A percentile compares a stretch with the other conserved stretches of the same genome.
phyloP scores from a whole-genome alignment of 1,140 invertebrate species.

The Ganaspis sp. region DNA sequence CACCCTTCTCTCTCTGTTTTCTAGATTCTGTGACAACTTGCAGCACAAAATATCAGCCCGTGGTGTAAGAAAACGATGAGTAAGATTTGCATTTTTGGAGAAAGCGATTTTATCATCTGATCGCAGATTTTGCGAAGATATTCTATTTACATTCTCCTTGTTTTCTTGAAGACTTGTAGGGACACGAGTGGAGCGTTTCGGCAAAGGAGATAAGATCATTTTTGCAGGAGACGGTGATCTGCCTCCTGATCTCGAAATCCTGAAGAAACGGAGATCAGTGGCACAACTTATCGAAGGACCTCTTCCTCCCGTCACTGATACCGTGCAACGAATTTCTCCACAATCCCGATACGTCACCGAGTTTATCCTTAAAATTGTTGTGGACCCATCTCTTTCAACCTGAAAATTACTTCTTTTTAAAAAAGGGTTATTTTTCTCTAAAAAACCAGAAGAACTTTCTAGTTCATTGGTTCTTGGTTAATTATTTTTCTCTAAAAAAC shows the following conservation, averaged over 20 bases:
- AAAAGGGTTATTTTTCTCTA: too few relatives aligned
- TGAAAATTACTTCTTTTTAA: constrained; percentile 48
- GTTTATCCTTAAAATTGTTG: constrained; percentile 77
- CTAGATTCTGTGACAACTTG: background rate
- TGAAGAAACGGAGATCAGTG: constrained; percentile 54
- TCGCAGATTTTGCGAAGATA: background rate
- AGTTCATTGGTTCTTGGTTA: too few relatives aligned
- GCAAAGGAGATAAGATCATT: background rate
- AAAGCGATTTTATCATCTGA: background rate
- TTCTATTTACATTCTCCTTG: constrained; percentile 32
- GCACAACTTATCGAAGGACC: constrained; percentile 61
- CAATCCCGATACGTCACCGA: constrained; percentile 75
- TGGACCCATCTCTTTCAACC: constrained; percentile 76
- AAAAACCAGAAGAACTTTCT: too few relatives aligned
- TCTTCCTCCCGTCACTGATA: constrained; percentile 50
- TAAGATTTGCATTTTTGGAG: background rate
- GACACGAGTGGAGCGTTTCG: constrained; percentile 1
- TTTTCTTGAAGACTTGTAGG: constrained; percentile 39
- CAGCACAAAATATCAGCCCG: background rate
- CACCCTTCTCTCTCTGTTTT: background rate
- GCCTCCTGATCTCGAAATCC: constrained; percentile 26
- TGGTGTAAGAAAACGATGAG: background rate
- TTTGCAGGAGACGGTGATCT: constrained; percentile 6
- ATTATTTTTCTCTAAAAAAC: too few relatives aligned
- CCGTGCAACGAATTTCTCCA: constrained; percentile 75